Conservation (phyloP, 2,888 invertebrate genomes). For the Pterostichus niger region DNA sequence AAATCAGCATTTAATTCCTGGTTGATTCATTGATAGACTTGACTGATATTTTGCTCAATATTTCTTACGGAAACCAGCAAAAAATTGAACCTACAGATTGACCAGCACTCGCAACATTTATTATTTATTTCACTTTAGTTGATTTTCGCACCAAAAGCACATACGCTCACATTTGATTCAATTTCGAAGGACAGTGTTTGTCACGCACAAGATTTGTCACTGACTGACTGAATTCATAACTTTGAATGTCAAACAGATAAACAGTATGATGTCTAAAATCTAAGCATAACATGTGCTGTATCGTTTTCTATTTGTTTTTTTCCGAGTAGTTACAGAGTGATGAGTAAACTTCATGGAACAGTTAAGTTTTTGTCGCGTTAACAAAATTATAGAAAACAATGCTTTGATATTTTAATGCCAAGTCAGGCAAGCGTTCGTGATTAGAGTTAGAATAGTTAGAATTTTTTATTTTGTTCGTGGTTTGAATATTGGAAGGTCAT, state of each 20-base stretch:
- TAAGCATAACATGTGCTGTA: constrained; percentile 31
- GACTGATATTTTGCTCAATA: constrained; percentile 5
- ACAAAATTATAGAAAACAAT: constrained; percentile 52
- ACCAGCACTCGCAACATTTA: constrained; percentile 4
- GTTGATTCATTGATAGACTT: constrained; percentile 31
- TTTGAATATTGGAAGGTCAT: constrained; percentile 2
- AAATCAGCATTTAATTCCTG: constrained; percentile 29
- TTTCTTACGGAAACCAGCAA: neutral
- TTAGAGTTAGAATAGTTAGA: constrained; percentile 17
- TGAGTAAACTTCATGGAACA: constrained; percentile 55
- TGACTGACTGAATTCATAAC: constrained; percentile 18
- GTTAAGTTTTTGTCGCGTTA: constrained; percentile 29
- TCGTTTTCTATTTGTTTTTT: constrained; percentile 55
- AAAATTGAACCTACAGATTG: neutral
- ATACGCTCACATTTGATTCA: constrained; percentile 16
- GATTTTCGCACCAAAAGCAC: neutral
- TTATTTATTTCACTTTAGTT: constrained; percentile 21
- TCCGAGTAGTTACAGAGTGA: constrained; percentile 3
- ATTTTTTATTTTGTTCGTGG: constrained; percentile 44
- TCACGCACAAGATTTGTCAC: constrained; percentile 18
- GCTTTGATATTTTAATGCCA: constrained; percentile 40
- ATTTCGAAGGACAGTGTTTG: constrained; percentile 18
- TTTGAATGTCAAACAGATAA: neutral
- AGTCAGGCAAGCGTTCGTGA: constrained; percentile 34
- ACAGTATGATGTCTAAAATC: constrained; percentile 29